A percentile compares a stretch with the other conserved stretches of the same genome.
Conservation (phyloP, 2,113 vertebrate species). For the Sander vitreus region DNA sequence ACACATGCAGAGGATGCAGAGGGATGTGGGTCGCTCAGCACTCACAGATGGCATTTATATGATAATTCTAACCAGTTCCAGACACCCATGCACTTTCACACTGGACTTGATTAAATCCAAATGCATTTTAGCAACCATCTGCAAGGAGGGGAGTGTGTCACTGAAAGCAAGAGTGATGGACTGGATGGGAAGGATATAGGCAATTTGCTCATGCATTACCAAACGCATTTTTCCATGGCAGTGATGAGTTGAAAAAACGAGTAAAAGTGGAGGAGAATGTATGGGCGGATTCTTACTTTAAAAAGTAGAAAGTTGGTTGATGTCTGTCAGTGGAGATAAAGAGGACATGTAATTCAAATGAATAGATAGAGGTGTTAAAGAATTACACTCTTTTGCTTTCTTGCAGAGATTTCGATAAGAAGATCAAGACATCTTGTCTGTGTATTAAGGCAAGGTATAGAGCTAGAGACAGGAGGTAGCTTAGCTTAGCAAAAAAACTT, state of each 20-base stretch:
- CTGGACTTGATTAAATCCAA: constrained; percentile 74
- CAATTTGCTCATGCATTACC: constrained; percentile 69
- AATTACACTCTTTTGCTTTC: neutral
- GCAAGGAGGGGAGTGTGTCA: constrained; percentile 58
- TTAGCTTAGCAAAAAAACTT: neutral
- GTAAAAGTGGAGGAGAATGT: neutral
- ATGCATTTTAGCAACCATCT: constrained; percentile 75
- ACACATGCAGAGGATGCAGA: constrained; percentile 48
- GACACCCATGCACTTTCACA: constrained; percentile 69
- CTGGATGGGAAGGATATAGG: constrained; percentile 49
- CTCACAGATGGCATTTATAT: constrained; percentile 81
- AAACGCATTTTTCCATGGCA: constrained; percentile 48
- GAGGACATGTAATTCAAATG: neutral
- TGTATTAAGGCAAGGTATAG: neutral
- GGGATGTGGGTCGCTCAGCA: constrained; percentile 52
- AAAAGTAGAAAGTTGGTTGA: neutral
- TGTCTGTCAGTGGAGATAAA: neutral
- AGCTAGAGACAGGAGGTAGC: neutral
- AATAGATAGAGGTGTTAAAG: neutral
- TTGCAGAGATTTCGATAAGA: neutral
- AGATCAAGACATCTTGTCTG: neutral
- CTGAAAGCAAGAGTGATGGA: constrained; percentile 58
- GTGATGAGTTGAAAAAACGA: constrained; percentile 3
- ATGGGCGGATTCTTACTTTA: constrained; percentile 1
- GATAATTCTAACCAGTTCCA: constrained; percentile 78